phyloP scores from a whole-genome alignment of 1,140 invertebrate genomes.

The Trichoplusia ni region DNA sequence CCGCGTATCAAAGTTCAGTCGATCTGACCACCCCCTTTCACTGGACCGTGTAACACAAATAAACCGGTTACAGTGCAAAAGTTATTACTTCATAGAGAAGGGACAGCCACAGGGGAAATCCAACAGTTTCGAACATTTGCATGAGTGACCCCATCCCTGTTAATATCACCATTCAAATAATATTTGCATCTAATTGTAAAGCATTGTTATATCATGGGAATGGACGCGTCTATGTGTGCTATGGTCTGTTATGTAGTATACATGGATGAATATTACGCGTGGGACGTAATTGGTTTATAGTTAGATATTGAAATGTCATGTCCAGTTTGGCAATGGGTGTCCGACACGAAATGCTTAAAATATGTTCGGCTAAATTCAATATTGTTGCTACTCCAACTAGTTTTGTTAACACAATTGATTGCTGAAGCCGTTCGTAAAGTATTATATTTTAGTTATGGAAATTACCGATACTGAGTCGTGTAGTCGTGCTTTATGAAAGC shows the following conservation, averaged over 20 bases:
- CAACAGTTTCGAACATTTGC: constrained; percentile 62
- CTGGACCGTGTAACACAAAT: constrained; percentile 23
- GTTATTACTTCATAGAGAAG: constrained; percentile 59
- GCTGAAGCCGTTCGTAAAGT: too few relatives aligned
- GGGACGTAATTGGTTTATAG: constrained; percentile 25
- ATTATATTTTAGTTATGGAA: too few relatives aligned
- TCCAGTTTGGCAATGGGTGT: constrained; percentile 5
- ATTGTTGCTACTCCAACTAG: neutral
- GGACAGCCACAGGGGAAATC: constrained; percentile 71
- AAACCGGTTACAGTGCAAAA: constrained; percentile 43
- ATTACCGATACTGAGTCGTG: too few relatives aligned
- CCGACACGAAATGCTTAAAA: neutral
- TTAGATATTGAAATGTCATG: constrained; percentile 9
- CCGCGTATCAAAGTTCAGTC: neutral
- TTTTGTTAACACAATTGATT: too few relatives aligned
- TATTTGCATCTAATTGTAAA: constrained; percentile 77
- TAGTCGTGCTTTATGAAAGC: too few relatives aligned
- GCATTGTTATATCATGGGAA: constrained; percentile 72
- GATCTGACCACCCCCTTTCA: constrained; percentile 14
- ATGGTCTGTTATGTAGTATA: constrained; percentile 3
- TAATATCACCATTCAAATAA: constrained; percentile 61
- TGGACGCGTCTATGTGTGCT: constrained; percentile 45
- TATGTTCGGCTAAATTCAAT: neutral
- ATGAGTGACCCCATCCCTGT: constrained; percentile 61
- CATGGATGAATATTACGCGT: constrained; percentile 6